Conservation (phyloP, 2,888 invertebrate species). For the Idaea biselata region DNA sequence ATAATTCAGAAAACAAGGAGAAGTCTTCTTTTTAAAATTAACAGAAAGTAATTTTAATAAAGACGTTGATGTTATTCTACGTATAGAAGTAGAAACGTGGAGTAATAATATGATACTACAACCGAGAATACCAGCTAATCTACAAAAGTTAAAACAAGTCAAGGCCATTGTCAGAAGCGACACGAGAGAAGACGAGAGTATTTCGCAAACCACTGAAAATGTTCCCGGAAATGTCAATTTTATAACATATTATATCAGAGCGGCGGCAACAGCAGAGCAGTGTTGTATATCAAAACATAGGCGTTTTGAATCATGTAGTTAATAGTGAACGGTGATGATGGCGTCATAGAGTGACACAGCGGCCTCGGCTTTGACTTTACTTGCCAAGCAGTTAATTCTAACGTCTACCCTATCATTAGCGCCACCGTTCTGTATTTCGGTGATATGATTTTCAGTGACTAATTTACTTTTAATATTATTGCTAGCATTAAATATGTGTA, state of each 20-base stretch:
- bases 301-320: constrained; percentile 27
- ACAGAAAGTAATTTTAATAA: not conserved
- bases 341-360: constrained; percentile 40
- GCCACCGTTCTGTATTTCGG: not conserved
- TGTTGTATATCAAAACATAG: constrained; percentile 28
- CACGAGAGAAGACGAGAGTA: constrained; percentile 7
- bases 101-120: not conserved
- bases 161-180: not conserved
- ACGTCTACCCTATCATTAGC: constrained; percentile 25
- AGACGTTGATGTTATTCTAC: not conserved
- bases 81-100: not conserved
- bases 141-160: not conserved
- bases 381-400: constrained; percentile 48
- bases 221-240: constrained; percentile 11
- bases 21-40: not conserved
- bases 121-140: not conserved
- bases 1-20: not conserved
- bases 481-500: too few relatives aligned
- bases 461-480: not conserved
- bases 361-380: constrained; percentile 47
- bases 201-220: not conserved
- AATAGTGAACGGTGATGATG: constrained; percentile 28
- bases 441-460: not conserved
- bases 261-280: constrained; percentile 9
- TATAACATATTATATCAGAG: constrained; percentile 12